Evolutionary conservation across 1,140 invertebrate species (phyloP).

Genomic region (Papilio aristodemus): DNA sequence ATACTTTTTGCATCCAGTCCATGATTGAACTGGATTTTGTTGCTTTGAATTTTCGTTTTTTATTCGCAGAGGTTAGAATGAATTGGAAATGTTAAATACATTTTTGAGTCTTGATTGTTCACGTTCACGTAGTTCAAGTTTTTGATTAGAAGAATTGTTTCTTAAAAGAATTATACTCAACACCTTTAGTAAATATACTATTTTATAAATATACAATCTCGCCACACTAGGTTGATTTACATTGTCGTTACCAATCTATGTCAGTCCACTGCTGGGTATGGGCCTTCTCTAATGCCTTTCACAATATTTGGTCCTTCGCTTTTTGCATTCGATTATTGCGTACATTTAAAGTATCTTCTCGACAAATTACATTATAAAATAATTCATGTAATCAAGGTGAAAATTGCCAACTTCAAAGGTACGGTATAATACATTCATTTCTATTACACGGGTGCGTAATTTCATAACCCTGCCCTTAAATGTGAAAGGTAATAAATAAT

Average conservation of each 20-base stretch:
- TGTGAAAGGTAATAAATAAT: constrained; percentile 31
- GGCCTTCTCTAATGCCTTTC: not conserved
- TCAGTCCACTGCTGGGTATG: not conserved
- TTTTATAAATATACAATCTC: too few relatives aligned
- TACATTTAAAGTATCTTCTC: not conserved
- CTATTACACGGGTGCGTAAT: constrained; percentile 23
- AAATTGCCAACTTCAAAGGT: constrained; percentile 16
- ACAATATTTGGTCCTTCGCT: not conserved
- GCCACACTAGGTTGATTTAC: too few relatives aligned
- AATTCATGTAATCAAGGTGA: constrained; percentile 17
- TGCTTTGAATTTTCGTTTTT: not conserved
- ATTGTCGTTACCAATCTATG: not conserved
- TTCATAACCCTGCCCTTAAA: constrained; percentile 22
- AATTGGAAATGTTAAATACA: constrained; percentile 11
- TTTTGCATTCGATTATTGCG: not conserved
- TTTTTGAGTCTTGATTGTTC: not conserved
- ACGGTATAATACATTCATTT: constrained; percentile 19
- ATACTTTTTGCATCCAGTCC: not conserved
- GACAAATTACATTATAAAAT: not conserved
- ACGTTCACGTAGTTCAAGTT: not conserved
- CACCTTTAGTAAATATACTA: too few relatives aligned
- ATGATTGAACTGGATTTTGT: constrained; percentile 7
- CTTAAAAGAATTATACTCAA: too few relatives aligned
- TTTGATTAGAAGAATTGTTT: too few relatives aligned
- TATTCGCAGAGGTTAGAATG: not conserved